These are phyloP conservation scores for Hirtodrosophila confusa DNA, from an alignment of 2,888 invertebrate species.

Conservation along the genomic window DNA sequence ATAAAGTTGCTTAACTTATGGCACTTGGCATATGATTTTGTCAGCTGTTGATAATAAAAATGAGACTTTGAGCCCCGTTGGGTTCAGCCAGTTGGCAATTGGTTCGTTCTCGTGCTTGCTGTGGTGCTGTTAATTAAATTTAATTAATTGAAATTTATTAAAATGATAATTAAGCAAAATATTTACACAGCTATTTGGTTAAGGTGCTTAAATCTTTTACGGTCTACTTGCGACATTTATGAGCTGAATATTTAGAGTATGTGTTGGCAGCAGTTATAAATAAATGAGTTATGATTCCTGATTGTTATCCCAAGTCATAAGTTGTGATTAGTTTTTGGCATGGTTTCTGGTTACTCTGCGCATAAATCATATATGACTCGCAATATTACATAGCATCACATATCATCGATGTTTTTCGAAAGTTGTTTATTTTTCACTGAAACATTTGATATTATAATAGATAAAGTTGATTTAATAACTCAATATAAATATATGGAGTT, in stretches of 20 bases:
- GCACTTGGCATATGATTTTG: slow-evolving; percentile 75
- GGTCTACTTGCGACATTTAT: slow-evolving; percentile 31
- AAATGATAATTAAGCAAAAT: slow-evolving; percentile 50
- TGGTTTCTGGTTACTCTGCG: slow-evolving; percentile 29
- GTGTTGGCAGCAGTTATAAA: slow-evolving; percentile 20
- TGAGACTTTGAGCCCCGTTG: slow-evolving; percentile 52
- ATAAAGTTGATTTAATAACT: too few relatives aligned
- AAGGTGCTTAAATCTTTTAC: slow-evolving; percentile 8
- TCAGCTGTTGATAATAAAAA: slow-evolving; percentile 79
- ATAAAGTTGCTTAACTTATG: slow-evolving; percentile 75
- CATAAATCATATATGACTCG: slow-evolving; percentile 29
- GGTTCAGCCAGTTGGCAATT: slow-evolving; percentile 17
- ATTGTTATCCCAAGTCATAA: slow-evolving; percentile 40
- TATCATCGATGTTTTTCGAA: not conserved
- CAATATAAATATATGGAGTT: too few relatives aligned
- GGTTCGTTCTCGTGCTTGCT: slow-evolving; percentile 46
- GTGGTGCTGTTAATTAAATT: slow-evolving; percentile 71
- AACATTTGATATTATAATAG: not conserved
- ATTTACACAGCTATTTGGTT: slow-evolving; percentile 24
- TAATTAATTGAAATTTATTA: slow-evolving; percentile 80
- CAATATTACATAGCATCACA: not conserved
- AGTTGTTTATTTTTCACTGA: slow-evolving; percentile 11
- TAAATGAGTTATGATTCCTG: slow-evolving; percentile 34
- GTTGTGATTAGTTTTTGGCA: slow-evolving; percentile 28
- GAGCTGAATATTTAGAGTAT: slow-evolving; percentile 17